Evolutionary conservation across 2,888 invertebrate species (phyloP), one percentile per base, ranked within the genome.

Genomic region (Apodemia duryi): DNA sequence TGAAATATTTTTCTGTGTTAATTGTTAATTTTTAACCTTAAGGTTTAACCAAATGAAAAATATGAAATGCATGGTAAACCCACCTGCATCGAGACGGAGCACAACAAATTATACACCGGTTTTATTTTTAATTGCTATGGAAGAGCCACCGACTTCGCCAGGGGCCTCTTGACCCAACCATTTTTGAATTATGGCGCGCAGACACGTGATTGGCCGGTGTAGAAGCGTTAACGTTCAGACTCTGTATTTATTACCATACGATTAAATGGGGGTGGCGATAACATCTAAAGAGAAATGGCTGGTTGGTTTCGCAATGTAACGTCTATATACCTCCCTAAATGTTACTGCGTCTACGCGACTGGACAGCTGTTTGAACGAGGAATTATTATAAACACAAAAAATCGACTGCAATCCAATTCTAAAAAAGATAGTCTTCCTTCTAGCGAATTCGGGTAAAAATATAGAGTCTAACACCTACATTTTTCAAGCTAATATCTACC

Each of bases 91-190:
- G 71, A 76, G 76, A 80, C 80, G 78, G 82, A 85, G 85, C 88
- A 84, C 82, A 84, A 86, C 89, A 89, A 90, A 90, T 90, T 90
- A 90, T 79, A 82, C 79, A 74, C 80, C 78, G 80, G 82, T 84
- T 88, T 90, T 88, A 88, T 91, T 91, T 91, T 90, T 91, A 90
- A 91, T 90, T 91, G 87, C 84, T 81, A 83, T 74, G 83, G 79
- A 80, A 81, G 82, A 83, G 88, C 90, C 88, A 88, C 90, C 85
- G 87, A 82, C 86, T 86, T 80, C 74, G 87, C 88, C 86, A 78
- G 84, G 78, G 87, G 88, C 83, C 77, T 74, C 67, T 70, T 69
- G 73, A 71, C 80, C 82, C 80, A 86, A 86, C 86, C 82, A 86
- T 87, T 86, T 87, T 87, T 90, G 86, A 91, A 87, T 86, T 85